A percentile compares a stretch with the other conserved stretches of the same genome.
phyloP scores from a whole-genome alignment of 2,113 vertebrate species.

The Pongo abelii region DNA sequence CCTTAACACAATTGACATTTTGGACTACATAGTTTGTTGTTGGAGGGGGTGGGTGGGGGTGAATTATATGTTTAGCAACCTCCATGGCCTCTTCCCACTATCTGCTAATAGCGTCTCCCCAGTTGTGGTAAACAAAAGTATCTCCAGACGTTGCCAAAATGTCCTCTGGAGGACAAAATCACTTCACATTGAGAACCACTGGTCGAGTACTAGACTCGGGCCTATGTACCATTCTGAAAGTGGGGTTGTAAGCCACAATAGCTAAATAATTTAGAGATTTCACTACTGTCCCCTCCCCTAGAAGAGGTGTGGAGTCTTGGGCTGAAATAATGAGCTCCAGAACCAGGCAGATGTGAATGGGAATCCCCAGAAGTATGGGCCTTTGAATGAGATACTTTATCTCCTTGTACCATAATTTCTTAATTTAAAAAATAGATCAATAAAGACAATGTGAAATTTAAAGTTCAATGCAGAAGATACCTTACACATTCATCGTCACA shows the following conservation, averaged over 20 bases:
- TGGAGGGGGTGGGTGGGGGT: not conserved
- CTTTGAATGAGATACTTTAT: not conserved
- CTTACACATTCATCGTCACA: no score
- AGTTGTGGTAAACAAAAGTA: not conserved
- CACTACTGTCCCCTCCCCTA: not conserved
- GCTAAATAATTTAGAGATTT: not conserved
- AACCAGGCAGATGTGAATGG: not conserved
- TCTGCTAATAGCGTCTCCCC: not conserved
- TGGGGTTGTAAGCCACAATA: not conserved
- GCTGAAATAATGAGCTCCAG: no score
- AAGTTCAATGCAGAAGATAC: no score
- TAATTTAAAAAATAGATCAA: slow-evolving; percentile 1
- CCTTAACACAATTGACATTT: not conserved
- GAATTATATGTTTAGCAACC: not conserved
- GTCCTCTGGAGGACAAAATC: not conserved
- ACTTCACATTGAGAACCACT: not conserved
- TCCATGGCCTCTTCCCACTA: not conserved
- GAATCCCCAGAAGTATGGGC: not conserved
- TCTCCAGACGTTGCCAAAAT: not conserved
- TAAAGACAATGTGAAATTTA: no score
- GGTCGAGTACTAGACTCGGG: not conserved
- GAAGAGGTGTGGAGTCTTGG: not conserved
- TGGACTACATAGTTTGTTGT: not conserved
- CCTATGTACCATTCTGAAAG: not conserved
- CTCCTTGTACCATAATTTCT: not conserved